These are phyloP conservation scores for Damaliscus lunatus DNA, from an alignment of 2,113 vertebrate genomes.

Conservation along the genomic window DNA sequence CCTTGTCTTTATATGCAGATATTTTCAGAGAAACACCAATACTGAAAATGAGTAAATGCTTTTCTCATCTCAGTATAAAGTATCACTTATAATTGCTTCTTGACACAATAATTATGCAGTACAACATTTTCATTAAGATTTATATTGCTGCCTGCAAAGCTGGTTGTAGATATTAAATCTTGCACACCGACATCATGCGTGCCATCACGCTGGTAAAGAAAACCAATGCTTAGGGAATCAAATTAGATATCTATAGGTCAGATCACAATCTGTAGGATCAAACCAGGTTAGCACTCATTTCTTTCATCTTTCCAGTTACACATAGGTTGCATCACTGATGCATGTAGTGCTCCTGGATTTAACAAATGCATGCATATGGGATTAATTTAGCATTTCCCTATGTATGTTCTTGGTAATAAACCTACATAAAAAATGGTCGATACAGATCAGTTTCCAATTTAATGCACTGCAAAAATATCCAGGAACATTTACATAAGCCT, in stretches of 20 bases:
- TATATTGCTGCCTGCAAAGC: constrained; percentile 31
- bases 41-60: constrained; percentile 1
- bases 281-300: background rate
- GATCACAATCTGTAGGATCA: background rate
- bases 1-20: background rate
- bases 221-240: background rate
- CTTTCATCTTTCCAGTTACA: background rate
- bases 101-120: constrained; percentile 18
- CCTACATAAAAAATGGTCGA: constrained; percentile 24
- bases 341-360: background rate
- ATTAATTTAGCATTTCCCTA: constrained; percentile 13
- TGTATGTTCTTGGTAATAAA: constrained; percentile 10
- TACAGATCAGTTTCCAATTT: constrained; percentile 47
- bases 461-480: constrained; percentile 29
- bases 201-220: background rate
- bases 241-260: background rate
- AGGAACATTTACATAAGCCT: constrained; percentile 43
- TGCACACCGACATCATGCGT: background rate
- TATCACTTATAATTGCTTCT: constrained; percentile 30
- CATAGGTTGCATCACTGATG: background rate
- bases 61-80: background rate
- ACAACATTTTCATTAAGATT: constrained; percentile 26
- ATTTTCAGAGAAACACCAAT: background rate
- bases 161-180: constrained; percentile 28
- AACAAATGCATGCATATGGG: background rate